Conservation (phyloP, 2,888 invertebrate genomes). For the Mimumesa dahlbomi region DNA sequence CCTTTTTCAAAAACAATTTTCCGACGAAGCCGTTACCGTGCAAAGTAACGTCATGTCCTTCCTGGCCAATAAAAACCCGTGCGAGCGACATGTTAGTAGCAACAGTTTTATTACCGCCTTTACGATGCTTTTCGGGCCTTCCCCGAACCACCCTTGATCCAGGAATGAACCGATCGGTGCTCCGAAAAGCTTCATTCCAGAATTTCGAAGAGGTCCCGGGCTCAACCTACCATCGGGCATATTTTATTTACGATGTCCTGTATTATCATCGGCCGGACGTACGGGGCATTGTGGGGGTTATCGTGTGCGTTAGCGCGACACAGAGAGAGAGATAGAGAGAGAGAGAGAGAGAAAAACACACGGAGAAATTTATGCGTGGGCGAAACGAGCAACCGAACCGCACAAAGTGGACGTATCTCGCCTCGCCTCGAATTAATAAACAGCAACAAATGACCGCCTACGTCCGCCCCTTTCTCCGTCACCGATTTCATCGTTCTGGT, state of each 20-base stretch:
- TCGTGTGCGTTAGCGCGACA: constrained; percentile 40
- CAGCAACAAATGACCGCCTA: constrained; percentile 77
- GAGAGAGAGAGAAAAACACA: constrained; percentile 48
- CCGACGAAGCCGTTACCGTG: constrained; percentile 1
- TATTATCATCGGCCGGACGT: constrained; percentile 62
- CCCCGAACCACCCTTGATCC: constrained; percentile 34
- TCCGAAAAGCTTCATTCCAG: constrained; percentile 52
- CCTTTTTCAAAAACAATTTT: constrained; percentile 12
- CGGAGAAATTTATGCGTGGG: constrained; percentile 68
- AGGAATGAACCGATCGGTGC: constrained; percentile 31
- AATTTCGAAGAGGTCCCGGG: constrained; percentile 47
- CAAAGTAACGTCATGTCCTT: constrained; percentile 29
- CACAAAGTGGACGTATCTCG: constrained; percentile 75
- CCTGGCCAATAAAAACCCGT: constrained; percentile 49
- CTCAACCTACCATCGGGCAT: constrained; percentile 35
- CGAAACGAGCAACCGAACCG: constrained; percentile 73
- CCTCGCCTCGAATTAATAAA: constrained; percentile 78
- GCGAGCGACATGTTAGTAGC: constrained; percentile 57
- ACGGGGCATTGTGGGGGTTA: constrained; percentile 13
- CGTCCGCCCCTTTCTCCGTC: constrained; percentile 70
- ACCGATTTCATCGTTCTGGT: constrained; percentile 73
- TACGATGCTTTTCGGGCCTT: constrained; percentile 45
- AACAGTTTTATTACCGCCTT: constrained; percentile 57
- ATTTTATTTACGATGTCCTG: constrained; percentile 64
- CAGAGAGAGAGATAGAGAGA: too few relatives aligned